phyloP scores from a whole-genome alignment of 2,888 invertebrate genomes.

The Cryptus viduatorius region DNA sequence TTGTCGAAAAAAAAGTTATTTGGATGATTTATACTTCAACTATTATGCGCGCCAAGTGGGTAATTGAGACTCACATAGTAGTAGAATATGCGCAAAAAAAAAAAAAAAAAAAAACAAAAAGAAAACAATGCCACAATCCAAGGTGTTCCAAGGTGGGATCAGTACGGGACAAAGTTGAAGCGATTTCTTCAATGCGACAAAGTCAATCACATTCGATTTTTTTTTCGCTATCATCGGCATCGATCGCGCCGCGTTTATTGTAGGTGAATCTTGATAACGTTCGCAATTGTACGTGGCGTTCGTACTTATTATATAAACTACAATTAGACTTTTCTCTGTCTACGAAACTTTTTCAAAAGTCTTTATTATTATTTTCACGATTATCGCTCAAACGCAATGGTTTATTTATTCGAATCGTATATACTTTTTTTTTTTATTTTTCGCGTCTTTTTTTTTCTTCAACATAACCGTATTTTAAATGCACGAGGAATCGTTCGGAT shows the following conservation, averaged over 20 bases:
- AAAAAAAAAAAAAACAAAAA: not conserved
- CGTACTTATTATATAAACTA: not conserved
- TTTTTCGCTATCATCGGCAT: not conserved
- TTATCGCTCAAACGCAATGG: not conserved
- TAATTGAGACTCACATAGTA: not conserved
- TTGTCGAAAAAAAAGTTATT: not conserved
- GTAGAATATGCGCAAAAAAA: not conserved
- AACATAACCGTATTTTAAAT: no score
- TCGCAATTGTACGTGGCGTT: not conserved
- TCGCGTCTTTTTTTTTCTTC: not conserved
- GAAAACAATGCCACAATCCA: not conserved
- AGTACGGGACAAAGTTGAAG: slow-evolving; percentile 5
- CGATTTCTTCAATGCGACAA: not conserved
- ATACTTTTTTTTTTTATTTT: not conserved
- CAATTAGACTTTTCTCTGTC: not conserved
- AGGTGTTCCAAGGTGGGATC: not conserved
- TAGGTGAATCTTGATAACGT: slow-evolving; percentile 17
- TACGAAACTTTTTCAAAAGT: not conserved
- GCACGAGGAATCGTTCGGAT: no score
- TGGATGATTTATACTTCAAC: not conserved
- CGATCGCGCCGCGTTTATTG: not conserved
- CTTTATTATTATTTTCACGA: slow-evolving; percentile 7
- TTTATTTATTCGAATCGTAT: not conserved
- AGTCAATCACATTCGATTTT: not conserved
- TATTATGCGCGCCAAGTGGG: not conserved